phyloP scores from a whole-genome alignment of 2,113 vertebrate genomes.

The Anarrhichthys ocellatus region DNA sequence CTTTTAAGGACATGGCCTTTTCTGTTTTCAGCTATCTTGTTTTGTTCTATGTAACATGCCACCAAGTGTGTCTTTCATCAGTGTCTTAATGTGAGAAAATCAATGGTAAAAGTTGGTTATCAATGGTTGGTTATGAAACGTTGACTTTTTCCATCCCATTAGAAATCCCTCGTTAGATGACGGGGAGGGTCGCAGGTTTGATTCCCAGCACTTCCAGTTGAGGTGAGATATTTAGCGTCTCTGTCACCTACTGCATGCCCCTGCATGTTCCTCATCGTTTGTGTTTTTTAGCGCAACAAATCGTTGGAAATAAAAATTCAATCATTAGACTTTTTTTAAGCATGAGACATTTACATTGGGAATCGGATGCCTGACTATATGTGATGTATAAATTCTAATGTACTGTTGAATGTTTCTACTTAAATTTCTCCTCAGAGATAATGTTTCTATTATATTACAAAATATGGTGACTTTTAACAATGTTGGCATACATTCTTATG shows the following conservation, averaged over 20 bases:
- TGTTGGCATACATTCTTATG: background rate
- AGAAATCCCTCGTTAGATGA: conserved; percentile 85
- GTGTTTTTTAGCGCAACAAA: background rate
- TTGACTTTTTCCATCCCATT: conserved; percentile 52
- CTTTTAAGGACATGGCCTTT: conserved; percentile 4
- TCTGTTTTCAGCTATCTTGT: conserved; percentile 16
- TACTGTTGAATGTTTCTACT: conserved; percentile 9
- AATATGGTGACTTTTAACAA: background rate
- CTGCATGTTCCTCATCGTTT: background rate
- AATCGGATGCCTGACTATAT: background rate
- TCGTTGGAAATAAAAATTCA: background rate
- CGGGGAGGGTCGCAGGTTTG: conserved; percentile 82
- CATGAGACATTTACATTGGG: background rate
- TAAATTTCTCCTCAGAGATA: background rate
- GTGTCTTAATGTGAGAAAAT: background rate
- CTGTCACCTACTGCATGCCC: background rate
- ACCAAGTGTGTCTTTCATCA: conserved; percentile 15
- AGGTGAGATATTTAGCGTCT: conserved; percentile 74
- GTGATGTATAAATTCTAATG: background rate
- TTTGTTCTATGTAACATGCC: conserved; percentile 18
- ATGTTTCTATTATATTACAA: background rate
- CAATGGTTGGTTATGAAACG: conserved; percentile 21
- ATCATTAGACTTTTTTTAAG: background rate
- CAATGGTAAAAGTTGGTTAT: background rate
- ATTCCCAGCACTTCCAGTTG: conserved; percentile 84